A percentile compares a stretch with the other conserved stretches of the same genome.
phyloP scores from a whole-genome alignment of 2,888 invertebrate genomes.

The Coenonympha glycerion region DNA sequence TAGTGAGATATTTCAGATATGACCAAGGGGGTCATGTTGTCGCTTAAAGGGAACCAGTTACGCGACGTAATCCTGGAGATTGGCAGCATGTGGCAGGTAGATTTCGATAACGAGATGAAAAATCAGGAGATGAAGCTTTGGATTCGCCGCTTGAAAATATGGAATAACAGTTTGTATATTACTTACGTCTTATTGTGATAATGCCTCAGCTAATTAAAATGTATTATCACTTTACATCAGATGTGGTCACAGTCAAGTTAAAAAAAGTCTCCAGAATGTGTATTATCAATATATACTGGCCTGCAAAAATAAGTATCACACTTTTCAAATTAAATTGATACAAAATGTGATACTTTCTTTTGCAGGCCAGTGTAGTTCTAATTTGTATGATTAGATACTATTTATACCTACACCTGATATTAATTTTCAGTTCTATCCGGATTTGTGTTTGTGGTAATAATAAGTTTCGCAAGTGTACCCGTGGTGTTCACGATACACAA shows the following conservation, averaged over 20 bases:
- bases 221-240: too few species aligned
- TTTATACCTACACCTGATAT: background rate
- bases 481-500: conserved; percentile 20
- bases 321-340: too few species aligned
- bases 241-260: too few species aligned
- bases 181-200: too few species aligned
- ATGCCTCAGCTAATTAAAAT: too few species aligned
- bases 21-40: conserved; percentile 29
- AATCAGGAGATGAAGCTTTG: conserved; percentile 18
- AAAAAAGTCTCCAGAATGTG: too few species aligned
- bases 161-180: conserved; percentile 24
- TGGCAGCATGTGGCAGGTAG: conserved; percentile 29
- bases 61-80: conserved; percentile 27
- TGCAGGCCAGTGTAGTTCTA: too few species aligned
- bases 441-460: conserved; percentile 6
- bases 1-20: conserved; percentile 25
- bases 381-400: background rate
- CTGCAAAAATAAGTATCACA: too few species aligned
- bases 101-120: conserved; percentile 18
- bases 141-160: conserved; percentile 22
- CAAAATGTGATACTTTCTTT: too few species aligned
- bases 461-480: conserved; percentile 18
- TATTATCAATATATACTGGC: too few species aligned
- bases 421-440: conserved; percentile 21
- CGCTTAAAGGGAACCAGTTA: conserved; percentile 25